Base-by-base conservation (phyloP, 2,888 invertebrate genomes). In the Mimachlamys varia region DNA sequence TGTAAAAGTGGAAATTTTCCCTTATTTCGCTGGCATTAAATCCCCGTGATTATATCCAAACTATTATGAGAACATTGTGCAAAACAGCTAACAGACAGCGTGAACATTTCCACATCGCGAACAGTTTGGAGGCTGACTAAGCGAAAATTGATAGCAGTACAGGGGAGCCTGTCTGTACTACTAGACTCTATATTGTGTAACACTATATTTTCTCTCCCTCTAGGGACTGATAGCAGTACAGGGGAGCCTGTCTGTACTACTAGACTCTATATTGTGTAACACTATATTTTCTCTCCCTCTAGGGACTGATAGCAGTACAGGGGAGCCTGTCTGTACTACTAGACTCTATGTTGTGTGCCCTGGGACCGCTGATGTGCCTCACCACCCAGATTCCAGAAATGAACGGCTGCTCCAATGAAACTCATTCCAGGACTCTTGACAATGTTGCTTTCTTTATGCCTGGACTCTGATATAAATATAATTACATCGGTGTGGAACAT, bases 361-460 rank as follows among this genome's bases (percentile, higher is more conserved):
- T 99, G 94, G 99, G 98, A 0, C 99, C 99, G 13, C 97, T 99
- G 90, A 97, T 99, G 94, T 98, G 98, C 95, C 97, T 99, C 91
- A 98, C 98, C 0, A 98, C 98, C 94, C 98, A 98, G 94, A 97
- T 99, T 62, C 98, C 98, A 0, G 98, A 98, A 94, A 97, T 98
- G 58, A 98, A 98, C 94, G 97, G 98, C 90, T 97, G 97, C 96
- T 98, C 97, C 96, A 97, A 95, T 88, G 97, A 97, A 87, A 97
- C 97, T 76, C 96, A 97, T 93, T 94, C 97, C 95, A 96, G 98
- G 94, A 98, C 98, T 58, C 97, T 99, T 90, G 99, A 99, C 97
- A 99, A 99, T 97, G 98, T 99, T 93, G 99, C 99, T 0, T 99
- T 99, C 96, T 98, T 99, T 94, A 99, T 99, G 98, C 98, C 98